Base-by-base conservation (phyloP, 2,113 vertebrate species). In the Rhynchopsitta pachyrhyncha region DNA sequence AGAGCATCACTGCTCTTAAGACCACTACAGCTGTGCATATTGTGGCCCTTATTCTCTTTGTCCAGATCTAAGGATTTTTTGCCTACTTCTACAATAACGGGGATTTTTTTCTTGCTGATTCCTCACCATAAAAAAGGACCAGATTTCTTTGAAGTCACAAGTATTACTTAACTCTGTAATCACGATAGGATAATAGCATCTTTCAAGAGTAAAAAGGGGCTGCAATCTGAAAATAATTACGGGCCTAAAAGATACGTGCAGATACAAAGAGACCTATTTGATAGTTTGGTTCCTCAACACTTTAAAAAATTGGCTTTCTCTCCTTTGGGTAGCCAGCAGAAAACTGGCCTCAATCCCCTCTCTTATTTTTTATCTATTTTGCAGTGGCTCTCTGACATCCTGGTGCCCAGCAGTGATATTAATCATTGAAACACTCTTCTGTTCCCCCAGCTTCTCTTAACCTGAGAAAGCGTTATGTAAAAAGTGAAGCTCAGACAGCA, bases 341-440 rank as follows among this genome's bases (percentile, higher is more conserved):
- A 92, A 92, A 90, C 9, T 29, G 39, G 28, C 18, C 74, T 70
- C 33, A 74, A 80, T 62, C 2, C 69, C 46, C 23, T 16, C 17
- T 50, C n/a, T 15, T 17, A 71, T 24, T 79, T 73, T 29, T 5
- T 1, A 82, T 84, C 41, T 89, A 29, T 85, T 91, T 73, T 82
- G 46, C 46, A 90, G 67, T 24, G 85, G 57, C 71, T 79, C 28
- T 41, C 37, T 85, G 75, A 82, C 53, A 82, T 67, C 23, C 47
- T 74, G 49, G 49, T 91, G 67, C 84, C 85, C 71, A 94, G 76
- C 68, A 92, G 82, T 70, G 64, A 39, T 76, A 91, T 96, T 88
- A 94, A 93, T 90, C 94, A 94, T n/a, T 80, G 68, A 95, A 87
- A 88, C 31, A 59, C 25, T 82, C 71, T 33, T 60, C 73, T 60